These are phyloP conservation scores for Drosophila sordidula DNA, from an alignment of 2,888 invertebrate species.

Conservation along the genomic window DNA sequence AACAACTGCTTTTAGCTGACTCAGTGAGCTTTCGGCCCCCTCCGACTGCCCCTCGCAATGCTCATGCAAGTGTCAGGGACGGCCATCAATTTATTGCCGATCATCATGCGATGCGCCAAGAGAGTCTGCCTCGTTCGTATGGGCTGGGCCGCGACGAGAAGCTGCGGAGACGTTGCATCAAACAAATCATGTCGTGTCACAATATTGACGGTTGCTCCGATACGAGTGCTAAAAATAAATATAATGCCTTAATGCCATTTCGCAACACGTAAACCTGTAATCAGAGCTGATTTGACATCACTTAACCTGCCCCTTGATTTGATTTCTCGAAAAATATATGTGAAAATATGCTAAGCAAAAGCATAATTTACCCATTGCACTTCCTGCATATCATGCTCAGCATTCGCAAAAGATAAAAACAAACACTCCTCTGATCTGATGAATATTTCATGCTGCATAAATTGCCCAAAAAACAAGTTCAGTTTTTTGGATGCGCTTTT, in stretches of 20 bases:
- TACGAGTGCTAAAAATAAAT: conserved; percentile 55
- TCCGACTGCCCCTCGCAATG: neutral
- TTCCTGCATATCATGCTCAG: conserved; percentile 8
- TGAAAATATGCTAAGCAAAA: conserved; percentile 27
- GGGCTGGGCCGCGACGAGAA: conserved; percentile 23
- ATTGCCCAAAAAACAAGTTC: conserved; percentile 38
- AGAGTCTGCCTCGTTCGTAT: conserved; percentile 9
- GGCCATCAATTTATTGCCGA: conserved; percentile 76
- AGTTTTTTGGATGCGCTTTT: neutral
- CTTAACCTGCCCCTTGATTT: conserved; percentile 31
- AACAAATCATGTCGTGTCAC: conserved; percentile 75
- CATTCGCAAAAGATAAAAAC: neutral
- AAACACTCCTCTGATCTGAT: conserved; percentile 55
- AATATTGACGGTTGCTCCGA: conserved; percentile 70
- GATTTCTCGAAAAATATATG: conserved; percentile 10
- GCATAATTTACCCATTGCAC: conserved; percentile 31
- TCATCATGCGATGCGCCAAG: conserved; percentile 71
- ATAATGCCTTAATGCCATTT: conserved; percentile 19
- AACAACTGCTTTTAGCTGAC: conserved; percentile 71
- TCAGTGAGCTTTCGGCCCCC: conserved; percentile 48
- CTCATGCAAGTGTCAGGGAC: conserved; percentile 27
- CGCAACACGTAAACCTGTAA: conserved; percentile 41
- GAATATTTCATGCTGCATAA: conserved; percentile 79
- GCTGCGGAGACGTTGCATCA: conserved; percentile 28
- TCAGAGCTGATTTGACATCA: conserved; percentile 33